These are phyloP conservation scores for Champsocephalus esox DNA, from an alignment of 2,797 vertebrate species.

Conservation along the genomic window DNA sequence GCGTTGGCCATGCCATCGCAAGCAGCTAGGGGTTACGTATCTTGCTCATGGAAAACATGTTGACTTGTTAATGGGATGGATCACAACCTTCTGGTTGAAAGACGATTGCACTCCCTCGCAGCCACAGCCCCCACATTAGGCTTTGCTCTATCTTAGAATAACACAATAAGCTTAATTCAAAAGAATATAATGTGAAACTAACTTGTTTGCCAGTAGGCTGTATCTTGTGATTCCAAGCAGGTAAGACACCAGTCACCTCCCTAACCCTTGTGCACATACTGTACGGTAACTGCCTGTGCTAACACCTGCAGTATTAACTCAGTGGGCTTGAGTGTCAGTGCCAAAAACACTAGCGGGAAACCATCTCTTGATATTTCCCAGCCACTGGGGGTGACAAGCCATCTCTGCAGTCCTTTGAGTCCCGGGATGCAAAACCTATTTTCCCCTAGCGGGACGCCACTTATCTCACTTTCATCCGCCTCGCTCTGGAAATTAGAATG, in stretches of 20 bases:
- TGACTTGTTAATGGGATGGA: no score
- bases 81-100: no score
- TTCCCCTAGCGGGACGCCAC: slow-evolving; percentile 48
- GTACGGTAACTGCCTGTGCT: slow-evolving; percentile 21
- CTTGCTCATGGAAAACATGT: no score
- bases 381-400: slow-evolving; percentile 62
- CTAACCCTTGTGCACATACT: slow-evolving; percentile 12
- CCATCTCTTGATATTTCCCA: slow-evolving; percentile 65
- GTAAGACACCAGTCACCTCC: slow-evolving; percentile 6
- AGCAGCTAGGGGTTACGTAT: no score
- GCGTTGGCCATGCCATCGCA: no score
- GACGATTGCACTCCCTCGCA: no score
- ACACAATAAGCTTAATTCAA: not conserved
- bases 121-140: not conserved
- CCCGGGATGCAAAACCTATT: slow-evolving; percentile 57
- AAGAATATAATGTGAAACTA: not conserved
- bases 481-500: slow-evolving; percentile 68
- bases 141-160: not conserved
- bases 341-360: slow-evolving; percentile 57
- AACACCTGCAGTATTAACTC: slow-evolving; percentile 52
- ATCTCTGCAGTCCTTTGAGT: slow-evolving; percentile 47
- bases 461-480: slow-evolving; percentile 61
- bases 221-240: slow-evolving; percentile 25
- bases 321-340: slow-evolving; percentile 36
- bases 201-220: not conserved